Evolutionary conservation across 2,888 invertebrate genomes (phyloP).

Genomic region (Drosophila lutescens): DNA sequence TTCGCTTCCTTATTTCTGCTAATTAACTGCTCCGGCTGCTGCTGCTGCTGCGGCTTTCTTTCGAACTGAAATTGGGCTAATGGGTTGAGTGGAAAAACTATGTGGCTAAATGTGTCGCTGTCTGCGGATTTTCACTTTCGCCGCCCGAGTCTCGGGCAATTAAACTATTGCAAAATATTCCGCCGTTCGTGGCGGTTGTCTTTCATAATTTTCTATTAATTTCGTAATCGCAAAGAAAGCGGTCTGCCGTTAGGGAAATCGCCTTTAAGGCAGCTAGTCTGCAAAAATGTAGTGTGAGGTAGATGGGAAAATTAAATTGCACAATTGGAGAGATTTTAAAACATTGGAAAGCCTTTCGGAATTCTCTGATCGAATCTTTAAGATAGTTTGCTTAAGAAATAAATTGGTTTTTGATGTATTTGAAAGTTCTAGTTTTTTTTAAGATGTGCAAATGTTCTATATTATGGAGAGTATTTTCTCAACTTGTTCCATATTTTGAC

Average conservation of each 20-base stretch:
- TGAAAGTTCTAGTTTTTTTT: no score
- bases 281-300: background rate
- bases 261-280: slow-evolving; percentile 20
- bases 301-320: slow-evolving; percentile 12
- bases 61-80: slow-evolving; percentile 58
- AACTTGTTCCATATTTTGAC: no score
- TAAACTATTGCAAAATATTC: slow-evolving; percentile 68
- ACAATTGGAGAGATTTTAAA: slow-evolving; percentile 8
- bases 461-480: no score
- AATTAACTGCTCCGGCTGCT: slow-evolving; percentile 61
- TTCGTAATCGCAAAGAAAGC: slow-evolving; percentile 63
- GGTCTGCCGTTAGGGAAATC: slow-evolving; percentile 52
- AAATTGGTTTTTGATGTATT: no score
- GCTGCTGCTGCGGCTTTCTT: slow-evolving; percentile 50
- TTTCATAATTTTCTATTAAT: slow-evolving; percentile 45
- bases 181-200: slow-evolving; percentile 19
- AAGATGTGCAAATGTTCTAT: no score
- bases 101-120: slow-evolving; percentile 29
- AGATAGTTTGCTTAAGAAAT: background rate
- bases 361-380: background rate
- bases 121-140: slow-evolving; percentile 67
- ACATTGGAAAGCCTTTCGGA: slow-evolving; percentile 16
- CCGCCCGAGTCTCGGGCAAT: slow-evolving; percentile 43
- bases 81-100: slow-evolving; percentile 38
- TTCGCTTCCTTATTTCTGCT: slow-evolving; percentile 74